Evolutionary conservation across 2,113 vertebrate species (phyloP), one percentile per base, ranked within the genome.

Genomic region (Sapayoa aenigma): DNA sequence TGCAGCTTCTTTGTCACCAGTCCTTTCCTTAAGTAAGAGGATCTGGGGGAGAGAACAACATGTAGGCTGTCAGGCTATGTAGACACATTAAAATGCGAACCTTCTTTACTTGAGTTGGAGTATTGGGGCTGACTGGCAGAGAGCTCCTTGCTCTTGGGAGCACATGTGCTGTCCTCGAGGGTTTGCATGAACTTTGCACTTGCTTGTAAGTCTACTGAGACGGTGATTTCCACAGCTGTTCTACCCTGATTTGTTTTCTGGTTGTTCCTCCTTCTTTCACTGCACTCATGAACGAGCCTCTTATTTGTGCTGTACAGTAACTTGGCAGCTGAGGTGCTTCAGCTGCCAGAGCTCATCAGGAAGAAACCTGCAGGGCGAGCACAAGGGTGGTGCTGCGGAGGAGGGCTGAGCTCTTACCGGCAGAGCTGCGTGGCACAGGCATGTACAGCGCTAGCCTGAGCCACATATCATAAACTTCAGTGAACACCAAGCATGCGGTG

Each of bases 311-410:
- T 19, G 23, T 37, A 2, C 7, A 22, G 42, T 65, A 39, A 84
- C 67, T 89, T 94, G 84, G 49, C 91, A 87, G 81, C 74, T 41
- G 81, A 87, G 53, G 77, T 82, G 47, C 49, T 59, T 82, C 11
- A 27, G 58, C 80, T 84, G 87, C 77, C 79, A 66, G 82, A 83
- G 58, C 71, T 76, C 42, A 11, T 33, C 6, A 25, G 56, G 47
- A 79, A 67, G 44, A 71, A 81, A 55, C 46, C 39, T 21, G 27
- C 0, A 0, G 25, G 35, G 67, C 37, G 37, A 41, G 65, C 10
- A 4, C 3, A 11, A 10, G n/a, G 41, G 25, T 2, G 10, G n/a
- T 59, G 49, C 55, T 62, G 89, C 20, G 24, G 58, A 25, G 58
- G 35, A 52, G 37, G 25, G 39, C 81, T 58, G 18, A 89, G 81